Percentiles rank a stretch among this genome's conserved stretches.
Conservation (phyloP, 92 coral and sea anemone species). For the Porites lobata region DNA sequence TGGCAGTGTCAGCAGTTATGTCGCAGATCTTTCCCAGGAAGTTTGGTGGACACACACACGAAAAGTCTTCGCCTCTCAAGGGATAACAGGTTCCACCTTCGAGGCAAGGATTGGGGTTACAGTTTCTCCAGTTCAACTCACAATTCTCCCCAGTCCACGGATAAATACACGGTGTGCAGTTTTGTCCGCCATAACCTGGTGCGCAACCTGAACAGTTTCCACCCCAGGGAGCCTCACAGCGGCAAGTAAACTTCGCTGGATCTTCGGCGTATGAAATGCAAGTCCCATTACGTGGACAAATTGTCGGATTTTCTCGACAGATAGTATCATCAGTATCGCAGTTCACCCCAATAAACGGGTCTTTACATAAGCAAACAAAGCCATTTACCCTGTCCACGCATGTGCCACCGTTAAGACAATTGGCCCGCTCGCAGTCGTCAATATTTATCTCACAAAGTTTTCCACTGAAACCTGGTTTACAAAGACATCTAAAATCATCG, state of each 20-base stretch:
- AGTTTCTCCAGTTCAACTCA: slow-evolving; percentile 76
- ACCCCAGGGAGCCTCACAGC: slow-evolving; percentile 80
- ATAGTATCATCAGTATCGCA: slow-evolving; percentile 83
- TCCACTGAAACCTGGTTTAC: slow-evolving; percentile 78
- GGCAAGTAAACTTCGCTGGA: slow-evolving; percentile 62
- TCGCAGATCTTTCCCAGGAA: slow-evolving; percentile 61
- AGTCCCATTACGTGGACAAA: slow-evolving; percentile 78
- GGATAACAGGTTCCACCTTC: slow-evolving; percentile 81
- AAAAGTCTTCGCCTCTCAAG: slow-evolving; percentile 60
- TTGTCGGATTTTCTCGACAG: slow-evolving; percentile 67
- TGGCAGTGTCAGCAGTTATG: neutral
- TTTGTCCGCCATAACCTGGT: slow-evolving; percentile 74
- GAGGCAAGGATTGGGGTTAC: slow-evolving; percentile 71
- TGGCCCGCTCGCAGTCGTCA: slow-evolving; percentile 54
- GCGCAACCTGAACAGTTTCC: slow-evolving; percentile 81
- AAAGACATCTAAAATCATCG: slow-evolving; percentile 67
- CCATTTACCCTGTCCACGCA: slow-evolving; percentile 81
- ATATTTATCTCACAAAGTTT: slow-evolving; percentile 63
- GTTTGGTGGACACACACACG: slow-evolving; percentile 68
- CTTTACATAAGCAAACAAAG: slow-evolving; percentile 74
- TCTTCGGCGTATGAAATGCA: slow-evolving; percentile 76
- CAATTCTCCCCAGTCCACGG: slow-evolving; percentile 86
- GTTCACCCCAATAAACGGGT: slow-evolving; percentile 76
- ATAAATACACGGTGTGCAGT: slow-evolving; percentile 72
- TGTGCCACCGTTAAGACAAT: slow-evolving; percentile 79